phyloP scores from a whole-genome alignment of 2,888 invertebrate genomes.

The Pantelozetes paolii region DNA sequence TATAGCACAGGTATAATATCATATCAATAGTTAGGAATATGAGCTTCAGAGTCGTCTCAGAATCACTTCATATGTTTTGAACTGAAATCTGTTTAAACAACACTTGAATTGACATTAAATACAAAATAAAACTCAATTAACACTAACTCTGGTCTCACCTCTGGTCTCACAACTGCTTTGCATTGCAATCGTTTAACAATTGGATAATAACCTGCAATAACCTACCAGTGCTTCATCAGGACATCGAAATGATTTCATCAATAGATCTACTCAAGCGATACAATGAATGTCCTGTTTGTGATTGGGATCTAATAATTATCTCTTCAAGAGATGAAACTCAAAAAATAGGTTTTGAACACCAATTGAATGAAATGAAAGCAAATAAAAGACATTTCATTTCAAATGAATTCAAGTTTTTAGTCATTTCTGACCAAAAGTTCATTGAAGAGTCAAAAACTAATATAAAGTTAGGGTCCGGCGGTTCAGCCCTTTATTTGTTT shows the following conservation, averaged over 20 bases:
- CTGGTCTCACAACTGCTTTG: too few relatives aligned
- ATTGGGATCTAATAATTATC: conserved; percentile 22
- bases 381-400: conserved; percentile 1
- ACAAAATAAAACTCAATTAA: too few relatives aligned
- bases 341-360: conserved; percentile 1
- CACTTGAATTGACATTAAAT: too few relatives aligned
- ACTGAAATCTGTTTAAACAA: too few relatives aligned
- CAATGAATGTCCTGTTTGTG: not conserved
- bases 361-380: conserved; percentile 15
- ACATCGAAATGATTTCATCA: not conserved
- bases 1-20: too few relatives aligned
- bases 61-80: too few relatives aligned
- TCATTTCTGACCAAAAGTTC: conserved; percentile 11
- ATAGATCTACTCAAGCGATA: not conserved
- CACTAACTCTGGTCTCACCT: too few relatives aligned
- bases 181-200: too few relatives aligned
- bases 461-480: conserved; percentile 13
- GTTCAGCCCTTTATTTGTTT: conserved; percentile 14
- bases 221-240: too few relatives aligned
- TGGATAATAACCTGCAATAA: too few relatives aligned
- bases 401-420: not conserved
- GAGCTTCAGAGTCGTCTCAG: too few relatives aligned
- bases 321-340: conserved; percentile 28
- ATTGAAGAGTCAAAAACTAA: not conserved
- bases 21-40: too few relatives aligned